phyloP scores from a whole-genome alignment of 2,888 invertebrate species.

The Nycteola revayana region DNA sequence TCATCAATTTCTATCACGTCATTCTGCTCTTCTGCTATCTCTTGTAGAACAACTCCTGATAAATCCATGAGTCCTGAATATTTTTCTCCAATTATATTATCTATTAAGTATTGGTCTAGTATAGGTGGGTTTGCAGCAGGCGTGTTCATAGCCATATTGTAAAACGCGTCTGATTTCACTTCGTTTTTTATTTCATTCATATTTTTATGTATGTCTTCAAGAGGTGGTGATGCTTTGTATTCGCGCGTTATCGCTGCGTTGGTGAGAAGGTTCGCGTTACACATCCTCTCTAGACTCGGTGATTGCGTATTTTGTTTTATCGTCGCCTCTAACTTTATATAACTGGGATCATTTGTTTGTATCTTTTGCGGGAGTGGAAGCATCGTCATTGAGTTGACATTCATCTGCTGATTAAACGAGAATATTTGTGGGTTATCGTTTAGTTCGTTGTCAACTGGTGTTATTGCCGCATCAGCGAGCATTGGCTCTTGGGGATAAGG shows the following conservation, averaged over 20 bases:
- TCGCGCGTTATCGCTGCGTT: slow-evolving; percentile 57
- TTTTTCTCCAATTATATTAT: slow-evolving; percentile 69
- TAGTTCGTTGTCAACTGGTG: slow-evolving; percentile 57
- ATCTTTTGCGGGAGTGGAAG: slow-evolving; percentile 65
- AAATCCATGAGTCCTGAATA: slow-evolving; percentile 64
- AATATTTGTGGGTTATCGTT: slow-evolving; percentile 61
- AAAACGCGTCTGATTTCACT: slow-evolving; percentile 69
- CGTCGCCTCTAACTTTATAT: slow-evolving; percentile 71
- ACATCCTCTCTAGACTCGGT: slow-evolving; percentile 71
- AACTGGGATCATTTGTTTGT: slow-evolving; percentile 66
- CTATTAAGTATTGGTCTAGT: slow-evolving; percentile 69
- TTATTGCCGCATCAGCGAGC: slow-evolving; percentile 53
- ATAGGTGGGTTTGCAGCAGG: slow-evolving; percentile 54
- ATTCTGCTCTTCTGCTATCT: slow-evolving; percentile 58
- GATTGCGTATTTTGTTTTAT: slow-evolving; percentile 76
- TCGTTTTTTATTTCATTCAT: slow-evolving; percentile 74
- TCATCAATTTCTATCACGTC: slow-evolving; percentile 77
- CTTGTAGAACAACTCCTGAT: slow-evolving; percentile 56
- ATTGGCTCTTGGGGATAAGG: slow-evolving; percentile 60
- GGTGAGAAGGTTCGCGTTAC: slow-evolving; percentile 62
- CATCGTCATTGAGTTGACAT: slow-evolving; percentile 62
- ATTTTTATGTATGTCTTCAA: slow-evolving; percentile 72
- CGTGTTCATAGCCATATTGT: slow-evolving; percentile 57
- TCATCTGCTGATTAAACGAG: slow-evolving; percentile 67
- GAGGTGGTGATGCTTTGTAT: slow-evolving; percentile 72